phyloP scores from a whole-genome alignment of 1,140 invertebrate genomes.

The Berghia stephanieae region DNA sequence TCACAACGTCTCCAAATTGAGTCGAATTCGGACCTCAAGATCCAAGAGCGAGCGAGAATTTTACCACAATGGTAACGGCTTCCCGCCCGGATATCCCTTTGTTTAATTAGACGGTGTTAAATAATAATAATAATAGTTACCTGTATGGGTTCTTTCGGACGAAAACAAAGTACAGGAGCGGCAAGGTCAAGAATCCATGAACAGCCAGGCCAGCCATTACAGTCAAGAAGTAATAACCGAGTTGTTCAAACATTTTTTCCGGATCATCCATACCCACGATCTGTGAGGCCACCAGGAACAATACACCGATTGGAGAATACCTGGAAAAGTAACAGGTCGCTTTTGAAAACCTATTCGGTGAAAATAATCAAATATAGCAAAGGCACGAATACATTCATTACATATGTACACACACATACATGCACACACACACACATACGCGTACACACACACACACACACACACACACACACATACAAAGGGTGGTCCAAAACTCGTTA shows the following conservation, averaged over 20 bases:
- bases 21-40: no score
- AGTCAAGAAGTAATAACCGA: conserved; percentile 60
- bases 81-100: no score
- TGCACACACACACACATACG: neutral
- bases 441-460: neutral
- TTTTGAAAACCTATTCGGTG: neutral
- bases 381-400: neutral
- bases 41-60: no score
- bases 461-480: no score
- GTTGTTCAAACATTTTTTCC: conserved; percentile 45
- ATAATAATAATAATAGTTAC: neutral
- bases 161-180: conserved; percentile 55
- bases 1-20: no score
- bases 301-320: conserved; percentile 90
- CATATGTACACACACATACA: neutral
- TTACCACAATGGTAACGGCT: no score
- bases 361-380: neutral
- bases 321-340: conserved; percentile 63
- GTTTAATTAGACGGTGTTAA: no score
- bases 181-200: conserved; percentile 58
- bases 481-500: no score
- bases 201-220: conserved; percentile 56
- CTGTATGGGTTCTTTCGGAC: conserved; percentile 57
- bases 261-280: conserved; percentile 84
- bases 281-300: conserved; percentile 88